Base-by-base conservation (phyloP, 1,140 invertebrate genomes). In the Trypoxylus dichotomus region DNA sequence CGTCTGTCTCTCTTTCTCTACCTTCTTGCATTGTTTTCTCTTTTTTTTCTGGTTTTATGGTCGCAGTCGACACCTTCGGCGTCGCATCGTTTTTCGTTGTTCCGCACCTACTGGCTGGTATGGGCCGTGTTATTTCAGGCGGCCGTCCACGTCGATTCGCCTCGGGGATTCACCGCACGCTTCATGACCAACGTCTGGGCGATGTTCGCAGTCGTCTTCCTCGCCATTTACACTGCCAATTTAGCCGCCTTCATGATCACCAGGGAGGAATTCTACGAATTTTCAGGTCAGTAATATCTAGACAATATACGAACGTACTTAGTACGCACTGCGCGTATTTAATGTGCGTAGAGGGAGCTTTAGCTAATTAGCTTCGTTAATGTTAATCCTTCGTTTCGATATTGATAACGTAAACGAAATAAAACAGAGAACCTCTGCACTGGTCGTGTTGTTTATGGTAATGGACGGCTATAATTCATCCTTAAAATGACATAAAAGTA, bases 161-260 rank as follows among this genome's bases (percentile, higher is more conserved):
- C 97, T 0, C 90, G 94, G 82, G 97, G 97, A 47, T 97, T 98
- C 85, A 97, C 94, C 76, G 94, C 94, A 37, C 93, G 95, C 80
- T 98, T 98, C 85, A 96, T 99, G 94, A 96, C 96, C 24, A 98
- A 98, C 85, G 94, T 98, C 77, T 99, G 97, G 98, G 97, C 98
- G 10, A 93, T 99, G 90, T 99, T 99, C 86, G 97, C 97, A 80
- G 94, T 97, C 24, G 96, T 97, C 32, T 97, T 97, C 86, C 91
- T 96, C 82, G 96, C 96, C 86, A 97, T 97, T 82, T 98, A 98
- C 90, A 98, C 96, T 89, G 97, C 97, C 86, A 98, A 98, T 88
- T 88, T 98, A 85, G 98, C 98, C 27, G 98, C 98, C 74, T 99
- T 99, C 90, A 99, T 99, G 98, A 99, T 99, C 84, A 99, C 98